These are phyloP conservation scores for Julus scandinavius DNA, from an alignment of 2,888 invertebrate species.

Conservation along the genomic window DNA sequence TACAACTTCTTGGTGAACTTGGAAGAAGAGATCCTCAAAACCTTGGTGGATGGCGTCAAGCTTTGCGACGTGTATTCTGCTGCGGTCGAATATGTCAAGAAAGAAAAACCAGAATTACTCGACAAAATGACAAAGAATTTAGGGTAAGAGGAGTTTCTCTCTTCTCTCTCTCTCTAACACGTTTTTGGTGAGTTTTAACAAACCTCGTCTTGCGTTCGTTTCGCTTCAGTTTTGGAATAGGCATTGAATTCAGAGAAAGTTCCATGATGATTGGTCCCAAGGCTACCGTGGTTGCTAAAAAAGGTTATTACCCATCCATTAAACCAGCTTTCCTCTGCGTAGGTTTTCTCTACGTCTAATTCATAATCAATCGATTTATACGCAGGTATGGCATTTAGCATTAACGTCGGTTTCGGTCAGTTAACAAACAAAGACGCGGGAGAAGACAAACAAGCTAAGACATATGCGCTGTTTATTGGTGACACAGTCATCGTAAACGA, in stretches of 20 bases:
- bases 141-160: constrained; percentile 70
- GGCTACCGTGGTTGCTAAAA: constrained; percentile 80
- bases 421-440: constrained; percentile 83
- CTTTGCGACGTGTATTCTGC: constrained; percentile 88
- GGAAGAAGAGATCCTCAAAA: constrained; percentile 90
- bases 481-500: constrained; percentile 97
- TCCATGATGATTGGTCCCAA: constrained; percentile 92
- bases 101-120: constrained; percentile 83
- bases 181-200: background rate
- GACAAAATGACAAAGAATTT: constrained; percentile 94
- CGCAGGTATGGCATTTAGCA: constrained; percentile 90
- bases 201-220: background rate
- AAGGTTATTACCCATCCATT: constrained; percentile 72
- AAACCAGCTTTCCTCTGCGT: too few species aligned
- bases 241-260: constrained; percentile 97
- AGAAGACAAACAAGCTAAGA: constrained; percentile 82
- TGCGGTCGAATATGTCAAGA: constrained; percentile 82
- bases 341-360: background rate
- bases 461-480: constrained; percentile 92
- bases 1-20: constrained; percentile 91
- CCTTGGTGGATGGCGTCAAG: constrained; percentile 82
- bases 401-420: constrained; percentile 91
- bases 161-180: background rate
- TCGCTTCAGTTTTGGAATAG: constrained; percentile 84
- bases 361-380: background rate